Evolutionary conservation across 2,888 invertebrate genomes (phyloP).

Genomic region (Caenorhabditis japonica): DNA sequence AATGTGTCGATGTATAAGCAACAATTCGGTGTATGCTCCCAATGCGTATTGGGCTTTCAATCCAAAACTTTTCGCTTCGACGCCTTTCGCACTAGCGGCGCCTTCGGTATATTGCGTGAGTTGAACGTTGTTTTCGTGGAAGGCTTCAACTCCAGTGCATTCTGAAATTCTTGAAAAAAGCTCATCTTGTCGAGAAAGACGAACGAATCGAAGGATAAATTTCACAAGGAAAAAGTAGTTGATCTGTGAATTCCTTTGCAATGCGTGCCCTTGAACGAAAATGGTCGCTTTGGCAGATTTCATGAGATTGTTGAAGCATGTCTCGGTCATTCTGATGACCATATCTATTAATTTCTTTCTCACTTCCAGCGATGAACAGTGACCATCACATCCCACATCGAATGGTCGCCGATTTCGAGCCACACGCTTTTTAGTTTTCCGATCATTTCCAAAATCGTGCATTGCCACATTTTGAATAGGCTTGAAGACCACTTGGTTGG

Average conservation of each 20-base stretch:
- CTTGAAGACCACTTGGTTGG: constrained; percentile 79
- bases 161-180: constrained; percentile 26
- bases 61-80: constrained; percentile 55
- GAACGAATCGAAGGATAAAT: constrained; percentile 41
- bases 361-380: constrained; percentile 90
- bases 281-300: constrained; percentile 39
- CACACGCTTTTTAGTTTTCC: constrained; percentile 77
- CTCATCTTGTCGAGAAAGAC: constrained; percentile 10
- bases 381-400: constrained; percentile 82
- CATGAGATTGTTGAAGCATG: constrained; percentile 86
- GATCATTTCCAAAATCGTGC: constrained; percentile 60
- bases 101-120: constrained; percentile 79
- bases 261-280: constrained; percentile 35
- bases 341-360: constrained; percentile 92
- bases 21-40: constrained; percentile 86
- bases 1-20: constrained; percentile 83
- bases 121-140: constrained; percentile 94
- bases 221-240: constrained; percentile 51
- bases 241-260: constrained; percentile 43
- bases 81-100: constrained; percentile 83
- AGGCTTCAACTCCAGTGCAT: constrained; percentile 90
- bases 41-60: constrained; percentile 86
- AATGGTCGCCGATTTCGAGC: constrained; percentile 53
- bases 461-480: constrained; percentile 56
- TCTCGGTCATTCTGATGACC: constrained; percentile 91